phyloP scores from a whole-genome alignment of 2,113 vertebrate genomes.

The Clarias batrachus region DNA sequence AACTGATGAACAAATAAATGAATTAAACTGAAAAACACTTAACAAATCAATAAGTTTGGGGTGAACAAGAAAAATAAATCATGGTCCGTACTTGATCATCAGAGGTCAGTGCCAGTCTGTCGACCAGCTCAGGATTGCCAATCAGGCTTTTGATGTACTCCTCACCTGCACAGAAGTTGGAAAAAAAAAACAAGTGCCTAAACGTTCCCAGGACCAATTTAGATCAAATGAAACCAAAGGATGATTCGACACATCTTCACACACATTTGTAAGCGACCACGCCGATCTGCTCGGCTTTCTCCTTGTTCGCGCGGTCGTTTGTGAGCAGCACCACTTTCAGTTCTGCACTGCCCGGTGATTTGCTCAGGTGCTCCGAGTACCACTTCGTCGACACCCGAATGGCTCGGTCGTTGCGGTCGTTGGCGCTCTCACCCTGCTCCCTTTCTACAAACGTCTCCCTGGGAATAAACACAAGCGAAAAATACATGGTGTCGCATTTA shows the following conservation, averaged over 20 bases:
- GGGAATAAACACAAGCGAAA: constrained; percentile 28
- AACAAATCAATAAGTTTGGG: not conserved
- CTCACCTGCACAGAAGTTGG: constrained; percentile 78
- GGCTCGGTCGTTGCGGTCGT: constrained; percentile 93
- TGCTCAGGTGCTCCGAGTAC: constrained; percentile 86
- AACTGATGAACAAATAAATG: not conserved
- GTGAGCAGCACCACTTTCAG: constrained; percentile 89
- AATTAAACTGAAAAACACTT: not conserved
- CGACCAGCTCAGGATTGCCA: constrained; percentile 91
- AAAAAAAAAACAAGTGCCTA: not conserved
- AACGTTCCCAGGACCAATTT: not conserved
- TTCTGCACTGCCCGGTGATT: constrained; percentile 60
- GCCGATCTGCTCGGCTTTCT: constrained; percentile 83
- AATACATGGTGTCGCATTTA: not conserved
- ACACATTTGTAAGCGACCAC: constrained; percentile 88
- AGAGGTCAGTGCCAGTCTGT: constrained; percentile 85
- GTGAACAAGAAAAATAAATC: not conserved
- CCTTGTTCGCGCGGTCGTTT: constrained; percentile 87
- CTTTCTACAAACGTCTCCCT: constrained; percentile 93
- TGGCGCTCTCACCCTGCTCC: constrained; percentile 85
- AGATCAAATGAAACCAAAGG: not conserved
- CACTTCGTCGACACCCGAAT: constrained; percentile 88
- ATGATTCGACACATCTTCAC: constrained; percentile 19
- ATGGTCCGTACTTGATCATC: constrained; percentile 82
- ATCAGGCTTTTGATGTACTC: constrained; percentile 91